A percentile compares a stretch with the other conserved stretches of the same genome.
These are phyloP conservation scores for Limnephilus rhombicus DNA, from an alignment of 2,888 invertebrate species.

Conservation along the genomic window DNA sequence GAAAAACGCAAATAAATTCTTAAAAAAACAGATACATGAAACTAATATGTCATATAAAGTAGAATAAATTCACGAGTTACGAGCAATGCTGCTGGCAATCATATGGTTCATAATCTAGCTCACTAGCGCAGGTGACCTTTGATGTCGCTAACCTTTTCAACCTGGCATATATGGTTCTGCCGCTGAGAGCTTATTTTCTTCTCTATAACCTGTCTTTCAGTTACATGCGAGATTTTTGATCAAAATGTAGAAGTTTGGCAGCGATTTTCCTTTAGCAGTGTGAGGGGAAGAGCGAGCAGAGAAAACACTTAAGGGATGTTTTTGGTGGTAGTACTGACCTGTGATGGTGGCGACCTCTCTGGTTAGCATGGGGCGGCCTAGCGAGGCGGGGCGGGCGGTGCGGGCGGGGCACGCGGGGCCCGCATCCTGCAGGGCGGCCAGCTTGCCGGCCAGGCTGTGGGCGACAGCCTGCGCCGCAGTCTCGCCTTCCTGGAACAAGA, in stretches of 20 bases:
- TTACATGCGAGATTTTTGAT: too few species aligned
- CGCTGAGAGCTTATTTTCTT: too few species aligned
- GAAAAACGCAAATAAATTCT: not conserved
- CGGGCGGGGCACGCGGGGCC: slow-evolving; percentile 81
- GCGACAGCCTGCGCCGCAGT: slow-evolving; percentile 72
- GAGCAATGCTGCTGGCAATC: slow-evolving; percentile 85
- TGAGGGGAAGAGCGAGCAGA: too few species aligned
- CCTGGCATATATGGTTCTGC: not conserved
- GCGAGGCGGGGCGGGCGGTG: slow-evolving; percentile 78
- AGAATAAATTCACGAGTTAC: slow-evolving; percentile 62
- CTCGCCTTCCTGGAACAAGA: slow-evolving; percentile 70
- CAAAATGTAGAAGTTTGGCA: not conserved
- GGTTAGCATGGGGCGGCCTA: slow-evolving; percentile 74
- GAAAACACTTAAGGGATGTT: too few species aligned
- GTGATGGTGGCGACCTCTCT: slow-evolving; percentile 84
- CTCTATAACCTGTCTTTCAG: too few species aligned
- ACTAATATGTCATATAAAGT: not conserved
- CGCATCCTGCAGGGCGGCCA: slow-evolving; percentile 89
- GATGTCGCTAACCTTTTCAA: not conserved
- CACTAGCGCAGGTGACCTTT: not conserved
- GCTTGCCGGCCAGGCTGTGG: slow-evolving; percentile 80
- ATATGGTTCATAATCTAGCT: slow-evolving; percentile 69
- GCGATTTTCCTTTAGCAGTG: too few species aligned
- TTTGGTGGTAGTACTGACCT: slow-evolving; percentile 73
- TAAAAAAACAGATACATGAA: not conserved